Conservation (phyloP, 2,113 vertebrate species). For the Thymallus thymallus region DNA sequence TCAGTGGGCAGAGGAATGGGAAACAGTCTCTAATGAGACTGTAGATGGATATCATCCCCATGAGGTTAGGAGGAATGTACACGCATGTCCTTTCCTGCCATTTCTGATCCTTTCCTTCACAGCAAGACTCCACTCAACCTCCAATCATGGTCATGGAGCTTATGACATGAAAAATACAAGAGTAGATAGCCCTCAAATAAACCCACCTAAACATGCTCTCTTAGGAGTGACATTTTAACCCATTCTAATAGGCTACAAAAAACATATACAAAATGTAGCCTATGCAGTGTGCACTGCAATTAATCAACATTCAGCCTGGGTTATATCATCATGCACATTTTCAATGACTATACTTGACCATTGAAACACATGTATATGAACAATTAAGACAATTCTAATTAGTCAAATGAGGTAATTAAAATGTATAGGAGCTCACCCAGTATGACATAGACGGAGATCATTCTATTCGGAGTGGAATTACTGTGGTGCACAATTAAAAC, state of each 20-base stretch:
- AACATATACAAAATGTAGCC: no score
- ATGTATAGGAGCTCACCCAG: neutral
- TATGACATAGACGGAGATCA: neutral
- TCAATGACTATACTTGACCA: neutral
- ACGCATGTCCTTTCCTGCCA: constrained; percentile 3
- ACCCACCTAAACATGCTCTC: neutral
- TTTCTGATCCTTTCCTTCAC: neutral
- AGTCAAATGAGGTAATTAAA: neutral
- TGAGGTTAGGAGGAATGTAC: constrained; percentile 5
- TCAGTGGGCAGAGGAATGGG: neutral
- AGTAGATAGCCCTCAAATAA: neutral
- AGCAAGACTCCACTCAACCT: constrained; percentile 14
- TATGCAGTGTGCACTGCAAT: neutral
- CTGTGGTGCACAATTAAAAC: neutral
- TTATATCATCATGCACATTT: neutral
- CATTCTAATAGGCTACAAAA: neutral
- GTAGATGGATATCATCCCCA: neutral
- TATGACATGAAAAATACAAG: neutral
- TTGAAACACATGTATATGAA: neutral
- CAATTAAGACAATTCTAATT: neutral
- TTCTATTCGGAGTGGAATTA: neutral
- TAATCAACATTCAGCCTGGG: neutral
- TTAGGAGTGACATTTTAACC: neutral
- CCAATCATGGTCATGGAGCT: neutral
- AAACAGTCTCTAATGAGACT: constrained; percentile 24